phyloP scores from a whole-genome alignment of 2,797 vertebrate species.

The Hybognathus amarus region DNA sequence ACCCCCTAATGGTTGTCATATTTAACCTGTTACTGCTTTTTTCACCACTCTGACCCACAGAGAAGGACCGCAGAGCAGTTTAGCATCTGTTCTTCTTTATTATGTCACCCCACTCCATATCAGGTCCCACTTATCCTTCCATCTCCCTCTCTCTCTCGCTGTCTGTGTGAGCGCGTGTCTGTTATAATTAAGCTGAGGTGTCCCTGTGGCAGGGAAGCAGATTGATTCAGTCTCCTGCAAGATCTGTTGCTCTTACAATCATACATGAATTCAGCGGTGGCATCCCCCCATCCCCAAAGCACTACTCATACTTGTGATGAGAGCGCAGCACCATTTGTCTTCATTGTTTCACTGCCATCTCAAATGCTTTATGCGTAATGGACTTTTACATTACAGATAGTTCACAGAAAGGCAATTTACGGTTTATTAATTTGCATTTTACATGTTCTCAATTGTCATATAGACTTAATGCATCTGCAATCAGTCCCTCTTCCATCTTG shows the following conservation, averaged over 20 bases:
- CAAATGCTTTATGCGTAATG: conserved; percentile 25
- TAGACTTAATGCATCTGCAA: background rate
- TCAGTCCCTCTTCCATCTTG: background rate
- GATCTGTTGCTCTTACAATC: conserved; percentile 51
- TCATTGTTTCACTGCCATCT: conserved; percentile 47
- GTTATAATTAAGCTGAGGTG: conserved; percentile 46
- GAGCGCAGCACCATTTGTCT: conserved; percentile 37
- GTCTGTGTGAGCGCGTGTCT: conserved; percentile 23
- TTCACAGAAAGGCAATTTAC: background rate
- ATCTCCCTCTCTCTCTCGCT: background rate
- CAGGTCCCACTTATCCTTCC: conserved; percentile 25
- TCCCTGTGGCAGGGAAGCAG: conserved; percentile 55
- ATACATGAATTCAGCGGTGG: background rate
- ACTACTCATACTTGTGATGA: conserved; percentile 40
- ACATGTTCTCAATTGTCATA: background rate
- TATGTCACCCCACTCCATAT: conserved; percentile 26
- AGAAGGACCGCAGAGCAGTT: conserved; percentile 34
- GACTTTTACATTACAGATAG: background rate
- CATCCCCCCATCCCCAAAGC: conserved; percentile 13
- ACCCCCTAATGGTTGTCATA: conserved; percentile 24
- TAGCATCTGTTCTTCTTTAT: conserved; percentile 43
- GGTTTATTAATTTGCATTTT: background rate
- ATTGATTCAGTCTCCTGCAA: conserved; percentile 59
- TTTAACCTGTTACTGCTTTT: background rate
- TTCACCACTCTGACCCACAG: background rate